phyloP scores from a whole-genome alignment of 2,797 vertebrate species.

The Bradypodion pumilum region DNA sequence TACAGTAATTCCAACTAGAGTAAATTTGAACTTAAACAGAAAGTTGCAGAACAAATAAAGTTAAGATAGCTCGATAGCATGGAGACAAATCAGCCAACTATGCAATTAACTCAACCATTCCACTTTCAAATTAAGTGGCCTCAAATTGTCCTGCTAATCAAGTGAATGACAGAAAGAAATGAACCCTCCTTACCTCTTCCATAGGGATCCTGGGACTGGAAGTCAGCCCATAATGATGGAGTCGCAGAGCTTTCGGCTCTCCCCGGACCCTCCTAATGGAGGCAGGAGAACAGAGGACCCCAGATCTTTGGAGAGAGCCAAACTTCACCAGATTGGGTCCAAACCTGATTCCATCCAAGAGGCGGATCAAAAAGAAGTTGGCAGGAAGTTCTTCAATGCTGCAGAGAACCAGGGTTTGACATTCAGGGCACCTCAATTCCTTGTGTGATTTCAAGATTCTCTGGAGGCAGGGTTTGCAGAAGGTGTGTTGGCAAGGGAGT shows the following conservation, averaged over 20 bases:
- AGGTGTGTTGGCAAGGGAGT: slow-evolving; percentile 94
- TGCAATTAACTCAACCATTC: slow-evolving; percentile 36
- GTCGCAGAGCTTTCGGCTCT: slow-evolving; percentile 71
- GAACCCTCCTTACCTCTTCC: slow-evolving; percentile 82
- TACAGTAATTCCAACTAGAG: slow-evolving; percentile 21
- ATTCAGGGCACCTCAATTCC: slow-evolving; percentile 89
- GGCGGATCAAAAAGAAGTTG: slow-evolving; percentile 85
- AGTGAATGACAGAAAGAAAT: slow-evolving; percentile 18
- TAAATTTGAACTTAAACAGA: not conserved
- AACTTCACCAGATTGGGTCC: slow-evolving; percentile 63
- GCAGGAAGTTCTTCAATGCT: slow-evolving; percentile 87
- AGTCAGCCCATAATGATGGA: slow-evolving; percentile 71
- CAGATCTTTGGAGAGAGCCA: slow-evolving; percentile 70
- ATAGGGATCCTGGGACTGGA: slow-evolving; percentile 71
- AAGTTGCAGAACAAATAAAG: not conserved
- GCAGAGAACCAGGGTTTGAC: slow-evolving; percentile 79
- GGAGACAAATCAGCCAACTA: slow-evolving; percentile 5
- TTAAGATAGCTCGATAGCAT: not conserved
- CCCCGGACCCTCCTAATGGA: slow-evolving; percentile 63
- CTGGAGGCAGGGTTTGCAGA: slow-evolving; percentile 89
- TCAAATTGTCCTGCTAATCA: not conserved
- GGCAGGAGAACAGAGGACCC: slow-evolving; percentile 70
- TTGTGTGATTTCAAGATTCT: slow-evolving; percentile 79
- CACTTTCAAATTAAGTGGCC: not conserved
- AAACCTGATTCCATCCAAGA: slow-evolving; percentile 81